phyloP scores from a whole-genome alignment of 2,888 invertebrate genomes.

The Tortrix viridana region DNA sequence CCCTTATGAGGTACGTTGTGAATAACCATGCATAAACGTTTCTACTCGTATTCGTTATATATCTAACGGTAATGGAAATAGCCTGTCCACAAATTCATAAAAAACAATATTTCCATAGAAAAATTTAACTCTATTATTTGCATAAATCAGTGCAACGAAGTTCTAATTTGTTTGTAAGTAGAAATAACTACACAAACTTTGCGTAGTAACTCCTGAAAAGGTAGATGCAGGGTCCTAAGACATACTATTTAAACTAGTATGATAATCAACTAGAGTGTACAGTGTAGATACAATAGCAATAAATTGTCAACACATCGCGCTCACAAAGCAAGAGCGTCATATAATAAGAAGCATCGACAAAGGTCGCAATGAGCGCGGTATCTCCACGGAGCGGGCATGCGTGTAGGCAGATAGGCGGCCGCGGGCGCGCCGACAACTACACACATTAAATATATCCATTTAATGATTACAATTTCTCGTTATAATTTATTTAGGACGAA shows the following conservation, averaged over 20 bases:
- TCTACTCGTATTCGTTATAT: no score
- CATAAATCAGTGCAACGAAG: no score
- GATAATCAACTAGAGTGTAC: conserved; percentile 26
- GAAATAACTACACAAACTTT: background rate
- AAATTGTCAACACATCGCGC: conserved; percentile 52
- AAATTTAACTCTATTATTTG: no score
- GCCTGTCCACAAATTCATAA: no score
- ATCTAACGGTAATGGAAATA: no score
- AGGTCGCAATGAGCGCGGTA: conserved; percentile 73
- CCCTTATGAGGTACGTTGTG: no score
- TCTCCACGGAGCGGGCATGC: conserved; percentile 74
- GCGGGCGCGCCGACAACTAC: conserved; percentile 57
- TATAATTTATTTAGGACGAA: conserved; percentile 84
- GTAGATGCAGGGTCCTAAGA: conserved; percentile 6
- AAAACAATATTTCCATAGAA: no score
- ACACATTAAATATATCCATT: conserved; percentile 82
- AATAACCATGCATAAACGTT: no score
- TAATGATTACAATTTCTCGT: conserved; percentile 84
- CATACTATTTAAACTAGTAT: conserved; percentile 20
- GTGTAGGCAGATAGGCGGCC: conserved; percentile 73
- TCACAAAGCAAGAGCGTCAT: conserved; percentile 54
- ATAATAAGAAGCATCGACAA: conserved; percentile 67
- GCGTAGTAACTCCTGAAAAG: conserved; percentile 2
- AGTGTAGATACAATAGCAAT: conserved; percentile 39
- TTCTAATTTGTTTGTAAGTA: no score